Percentiles rank a stretch among this genome's conserved stretches.
Conservation (phyloP, 2,113 vertebrate species). For the Bos javanicus region DNA sequence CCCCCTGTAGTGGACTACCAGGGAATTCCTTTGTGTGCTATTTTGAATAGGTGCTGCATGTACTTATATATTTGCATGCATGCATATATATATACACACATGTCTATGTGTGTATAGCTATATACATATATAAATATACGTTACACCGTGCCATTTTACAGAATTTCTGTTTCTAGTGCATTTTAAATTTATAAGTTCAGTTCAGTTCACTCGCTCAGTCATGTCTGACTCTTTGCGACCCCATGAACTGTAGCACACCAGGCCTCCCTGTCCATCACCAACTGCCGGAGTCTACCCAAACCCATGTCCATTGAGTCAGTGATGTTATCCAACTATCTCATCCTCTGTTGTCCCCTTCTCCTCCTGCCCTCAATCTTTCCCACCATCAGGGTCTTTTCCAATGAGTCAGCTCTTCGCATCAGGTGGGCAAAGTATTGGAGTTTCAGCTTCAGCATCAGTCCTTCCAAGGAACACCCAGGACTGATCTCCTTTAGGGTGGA, state of each 20-base stretch:
- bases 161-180: not conserved
- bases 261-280: not conserved
- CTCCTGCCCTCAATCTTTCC: not conserved
- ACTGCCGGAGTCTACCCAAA: not conserved
- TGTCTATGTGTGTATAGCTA: not conserved
- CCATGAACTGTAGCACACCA: not conserved
- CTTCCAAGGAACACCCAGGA: not conserved
- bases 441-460: not conserved
- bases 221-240: not conserved
- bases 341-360: not conserved
- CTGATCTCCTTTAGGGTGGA: not conserved
- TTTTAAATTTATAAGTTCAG: not conserved
- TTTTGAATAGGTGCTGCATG: not conserved
- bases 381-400: not conserved
- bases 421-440: not conserved
- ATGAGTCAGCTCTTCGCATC: accelerated
- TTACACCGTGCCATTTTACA: not conserved
- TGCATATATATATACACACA: not conserved
- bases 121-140: not conserved
- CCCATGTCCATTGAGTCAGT: not conserved
- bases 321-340: not conserved
- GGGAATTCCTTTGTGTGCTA: not conserved
- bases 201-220: not conserved
- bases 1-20: not conserved
- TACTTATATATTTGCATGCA: not conserved